A percentile compares a stretch with the other conserved stretches of the same genome.
Conservation (phyloP, 2,888 invertebrate species). For the Protonemura montana region DNA sequence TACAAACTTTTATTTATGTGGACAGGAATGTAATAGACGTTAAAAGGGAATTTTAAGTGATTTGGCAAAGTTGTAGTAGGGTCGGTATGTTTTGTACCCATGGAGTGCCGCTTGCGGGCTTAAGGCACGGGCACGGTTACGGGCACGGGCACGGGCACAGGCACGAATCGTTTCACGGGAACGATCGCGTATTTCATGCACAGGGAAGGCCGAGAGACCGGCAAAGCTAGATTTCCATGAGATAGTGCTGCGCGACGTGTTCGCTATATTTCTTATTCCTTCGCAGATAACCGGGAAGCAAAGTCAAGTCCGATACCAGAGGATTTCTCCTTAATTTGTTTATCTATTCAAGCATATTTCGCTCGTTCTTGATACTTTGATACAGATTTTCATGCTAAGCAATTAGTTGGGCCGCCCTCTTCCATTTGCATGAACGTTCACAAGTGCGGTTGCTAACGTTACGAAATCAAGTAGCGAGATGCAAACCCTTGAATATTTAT, state of each 20-base stretch:
- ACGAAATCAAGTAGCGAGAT: background rate
- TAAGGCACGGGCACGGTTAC: background rate
- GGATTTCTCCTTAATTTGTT: constrained; percentile 12
- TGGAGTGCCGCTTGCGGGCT: background rate
- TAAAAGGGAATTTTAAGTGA: background rate
- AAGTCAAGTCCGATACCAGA: background rate
- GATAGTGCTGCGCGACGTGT: background rate
- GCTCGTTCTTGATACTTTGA: background rate
- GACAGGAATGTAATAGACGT: constrained; percentile 7
- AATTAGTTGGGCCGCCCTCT: background rate
- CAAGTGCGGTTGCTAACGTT: background rate
- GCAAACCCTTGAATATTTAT: background rate
- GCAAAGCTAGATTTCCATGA: constrained; percentile 7
- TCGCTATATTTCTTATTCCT: background rate
- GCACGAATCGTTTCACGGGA: background rate
- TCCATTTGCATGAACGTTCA: background rate
- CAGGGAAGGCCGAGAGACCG: too few relatives aligned
- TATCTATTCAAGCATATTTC: constrained; percentile 12
- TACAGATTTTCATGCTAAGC: background rate
- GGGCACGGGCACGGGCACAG: background rate
- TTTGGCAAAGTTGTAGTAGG: constrained; percentile 7
- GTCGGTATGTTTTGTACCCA: background rate
- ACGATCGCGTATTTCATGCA: background rate
- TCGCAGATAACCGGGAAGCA: background rate
- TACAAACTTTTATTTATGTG: constrained; percentile 5